Evolutionary conservation across 2,888 invertebrate genomes (phyloP), one percentile per base, ranked within the genome.

Genomic region (Gibbula magus): DNA sequence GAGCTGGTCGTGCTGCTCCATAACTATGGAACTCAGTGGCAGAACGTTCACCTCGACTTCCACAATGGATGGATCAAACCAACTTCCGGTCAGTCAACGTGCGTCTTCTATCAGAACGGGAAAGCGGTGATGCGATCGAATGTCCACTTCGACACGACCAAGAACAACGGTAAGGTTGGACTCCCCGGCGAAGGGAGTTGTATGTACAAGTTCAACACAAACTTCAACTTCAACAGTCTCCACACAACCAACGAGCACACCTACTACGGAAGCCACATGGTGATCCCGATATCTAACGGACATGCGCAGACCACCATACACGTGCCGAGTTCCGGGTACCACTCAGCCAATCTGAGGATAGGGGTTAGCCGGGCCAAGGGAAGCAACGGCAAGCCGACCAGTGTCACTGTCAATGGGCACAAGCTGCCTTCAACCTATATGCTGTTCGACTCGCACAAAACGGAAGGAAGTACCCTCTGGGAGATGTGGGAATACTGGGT

Each of bases 401-500:
- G 61, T 29, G 61, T 61, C 22, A 61, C 61, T 13, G 25, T 61
- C 0, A 61, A 61, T 61, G 61, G 61, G 10, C 4, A 61, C 29
- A 61, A 61, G 18, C 61, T 61, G 3, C 61, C 61, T 7, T 61
- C 61, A 2, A 61, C 29, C 0, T 61, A 61, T 29, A 61, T 61
- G 61, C 29, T 61, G 25, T 61, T 29, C 18, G 61, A 61, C 5
- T 29, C 61, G 16, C 29, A 61, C 25, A 61, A 61, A 29, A 25
- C 25, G 1, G 18, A 61, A 13, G 61, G 29, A 22, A 25, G 13
- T 25, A 61, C 61, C 10, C 10, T 29, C 16, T 61, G 61, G 61
- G 61, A 61, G 18, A 22, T 61, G 29, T 61, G 61, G 61, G 61
- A 61, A 25, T 61, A n/a, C 61, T 61, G 61, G 61, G 61, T 61